Base-by-base conservation (phyloP, 2,113 vertebrate species). In the Symphodus melops region DNA sequence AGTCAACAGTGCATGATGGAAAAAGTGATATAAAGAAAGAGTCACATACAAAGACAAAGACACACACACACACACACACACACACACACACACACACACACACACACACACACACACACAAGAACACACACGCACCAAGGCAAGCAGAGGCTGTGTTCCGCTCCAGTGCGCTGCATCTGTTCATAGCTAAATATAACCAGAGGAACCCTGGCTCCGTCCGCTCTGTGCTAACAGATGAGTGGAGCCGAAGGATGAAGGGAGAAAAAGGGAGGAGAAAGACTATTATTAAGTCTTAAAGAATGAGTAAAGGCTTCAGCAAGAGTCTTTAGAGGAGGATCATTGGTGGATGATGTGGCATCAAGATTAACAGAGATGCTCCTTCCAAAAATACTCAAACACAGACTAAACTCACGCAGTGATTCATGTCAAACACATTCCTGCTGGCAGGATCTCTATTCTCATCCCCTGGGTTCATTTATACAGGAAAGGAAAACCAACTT, bases 91-190 rank as follows among this genome's bases (percentile, higher is more conserved):
- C 57, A 75, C 60, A 70, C 53, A 77, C 60, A 70, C 2, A 25
- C 25, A 77, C 74, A 54, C 58, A 61, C 70, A 62, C 68, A 76
- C 37, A 71, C 75, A 73, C 63, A 72, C 58, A 54, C 41, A 60
- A 42, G 79, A 33, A 76, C 75, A 68, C 67, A 2, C 64, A 65
- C 57, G 77, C 60, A 70, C 53, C 8, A 41, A 86, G 72, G 57
- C 70, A 14, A 88, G 81, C 81, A 89, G 81, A 92, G 87, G 83
- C 86, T 79, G 56, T 89, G 86, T 89, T 88, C 82, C 57, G 78
- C 91, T 92, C 86, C 86, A 92, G 84, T 83, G 83, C 85, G 17
- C 89, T 79, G 80, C 88, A 91, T 93, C 92, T 93, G 91, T 90
- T 92, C 85, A 79, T 16, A 71, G 72, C 90, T 92, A 92, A 91